A percentile compares a stretch with the other conserved stretches of the same genome.
These are phyloP conservation scores for Melanogrammus aeglefinus DNA, from an alignment of 2,797 vertebrate genomes.

Conservation along the genomic window DNA sequence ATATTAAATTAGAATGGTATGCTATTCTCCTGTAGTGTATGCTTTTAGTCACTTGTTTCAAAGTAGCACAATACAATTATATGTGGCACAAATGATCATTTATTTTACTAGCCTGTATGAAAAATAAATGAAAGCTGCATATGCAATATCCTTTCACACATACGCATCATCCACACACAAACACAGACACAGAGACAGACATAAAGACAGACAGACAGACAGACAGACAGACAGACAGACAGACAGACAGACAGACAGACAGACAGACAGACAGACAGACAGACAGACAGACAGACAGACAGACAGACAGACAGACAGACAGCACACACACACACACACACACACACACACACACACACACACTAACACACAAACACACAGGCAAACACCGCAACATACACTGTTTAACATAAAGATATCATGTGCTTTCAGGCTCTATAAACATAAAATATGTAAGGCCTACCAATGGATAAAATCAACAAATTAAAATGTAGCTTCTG, in stretches of 20 bases:
- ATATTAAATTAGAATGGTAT: not conserved
- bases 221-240: not conserved
- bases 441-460: not conserved
- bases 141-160: not conserved
- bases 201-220: slow-evolving; percentile 7
- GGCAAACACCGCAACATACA: not conserved
- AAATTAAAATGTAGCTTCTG: not conserved
- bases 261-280: slow-evolving; percentile 1
- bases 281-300: not conserved
- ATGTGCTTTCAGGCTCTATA: not conserved
- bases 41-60: slow-evolving; percentile 1
- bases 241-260: slow-evolving; percentile 18
- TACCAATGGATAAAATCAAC: not conserved
- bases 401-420: not conserved
- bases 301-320: not conserved
- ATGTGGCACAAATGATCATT: not conserved
- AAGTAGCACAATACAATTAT: not conserved
- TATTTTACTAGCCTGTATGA: not conserved
- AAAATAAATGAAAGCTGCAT: not conserved
- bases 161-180: slow-evolving; percentile 9
- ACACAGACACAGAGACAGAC: not conserved
- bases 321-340: slow-evolving; percentile 24
- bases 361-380: not conserved
- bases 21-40: not conserved
- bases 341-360: slow-evolving; percentile 9